Conservation (phyloP, 2,888 invertebrate genomes). For the Agonum fuliginosum region DNA sequence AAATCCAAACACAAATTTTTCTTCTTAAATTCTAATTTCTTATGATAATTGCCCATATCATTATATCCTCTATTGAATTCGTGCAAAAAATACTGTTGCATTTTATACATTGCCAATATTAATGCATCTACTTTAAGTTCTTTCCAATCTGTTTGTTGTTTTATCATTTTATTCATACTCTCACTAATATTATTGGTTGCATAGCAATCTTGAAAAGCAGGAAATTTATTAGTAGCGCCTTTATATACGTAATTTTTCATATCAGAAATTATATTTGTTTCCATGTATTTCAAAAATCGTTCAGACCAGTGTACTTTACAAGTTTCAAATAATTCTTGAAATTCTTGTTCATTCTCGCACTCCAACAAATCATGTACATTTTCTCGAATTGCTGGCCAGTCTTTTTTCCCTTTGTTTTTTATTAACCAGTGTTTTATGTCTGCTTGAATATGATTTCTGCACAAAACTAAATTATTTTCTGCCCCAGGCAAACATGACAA, state of each 20-base stretch:
- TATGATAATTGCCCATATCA: neutral
- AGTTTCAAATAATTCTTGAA: neutral
- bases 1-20: too few species aligned
- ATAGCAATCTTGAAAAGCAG: neutral
- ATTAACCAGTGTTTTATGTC: neutral
- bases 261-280: neutral
- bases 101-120: neutral
- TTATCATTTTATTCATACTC: too few species aligned
- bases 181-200: neutral
- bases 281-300: neutral
- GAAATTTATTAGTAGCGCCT: neutral
- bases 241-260: too few species aligned
- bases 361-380: neutral
- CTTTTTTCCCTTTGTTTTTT: neutral
- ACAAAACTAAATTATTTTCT: neutral
- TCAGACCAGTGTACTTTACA: neutral
- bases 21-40: too few species aligned
- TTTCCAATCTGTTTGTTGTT: neutral
- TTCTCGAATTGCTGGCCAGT: neutral
- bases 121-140: neutral
- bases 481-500: too few species aligned
- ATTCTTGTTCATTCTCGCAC: neutral
- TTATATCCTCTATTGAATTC: neutral
- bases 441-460: neutral
- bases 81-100: neutral